Base-by-base conservation (phyloP, 64 coral and sea anemone species). In the Montipora capricornis region DNA sequence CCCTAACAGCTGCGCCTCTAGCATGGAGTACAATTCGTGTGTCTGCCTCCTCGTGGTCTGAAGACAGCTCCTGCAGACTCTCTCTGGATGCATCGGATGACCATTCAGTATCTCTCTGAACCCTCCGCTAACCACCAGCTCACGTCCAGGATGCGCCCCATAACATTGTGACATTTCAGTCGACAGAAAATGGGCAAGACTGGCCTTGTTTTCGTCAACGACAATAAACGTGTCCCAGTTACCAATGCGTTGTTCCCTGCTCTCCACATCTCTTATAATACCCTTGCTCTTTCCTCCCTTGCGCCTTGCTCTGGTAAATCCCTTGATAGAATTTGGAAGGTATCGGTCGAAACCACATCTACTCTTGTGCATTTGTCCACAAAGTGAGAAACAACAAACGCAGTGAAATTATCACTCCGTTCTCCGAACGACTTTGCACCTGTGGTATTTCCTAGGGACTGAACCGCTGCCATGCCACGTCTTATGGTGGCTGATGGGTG, bases 341-440 rank as follows among this genome's bases (percentile, higher is more conserved):
- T 95, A 92, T 47, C 67, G 76, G 20, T 95, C 94, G 50, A 95
- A 1, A 95, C 86, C 4, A 91, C 24, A n/a, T 95, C 94, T 22
- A 95, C 44, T 53, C 83, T 88, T 22, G 49, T 95, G 53, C 82
- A 91, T 75, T 50, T 16, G 5, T 66, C 83, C 15, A 84, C 77
- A 76, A 92, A 95, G 66, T 92, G 76, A 5, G 94, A 95, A 19
- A 44, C n/a, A 78, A 87, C 81, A 68, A 53, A 84, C 20, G 59
- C 50, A 22, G 14, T 37, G 67, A 90, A 90, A n/a, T 78, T 90
- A 19, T 78, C 71, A 53, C 93, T 69, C 88, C 87, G 79, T 55
- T 95, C 87, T 19, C 87, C 89, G 15, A 95, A 87, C 6, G 94
- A 87, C 55, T 87, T 80, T 64, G 94, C 89, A 46, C 88, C 89